Percentiles rank a stretch among this genome's conserved stretches.
These are phyloP conservation scores for Meles meles DNA, from an alignment of 2,113 vertebrate genomes.

Conservation along the genomic window DNA sequence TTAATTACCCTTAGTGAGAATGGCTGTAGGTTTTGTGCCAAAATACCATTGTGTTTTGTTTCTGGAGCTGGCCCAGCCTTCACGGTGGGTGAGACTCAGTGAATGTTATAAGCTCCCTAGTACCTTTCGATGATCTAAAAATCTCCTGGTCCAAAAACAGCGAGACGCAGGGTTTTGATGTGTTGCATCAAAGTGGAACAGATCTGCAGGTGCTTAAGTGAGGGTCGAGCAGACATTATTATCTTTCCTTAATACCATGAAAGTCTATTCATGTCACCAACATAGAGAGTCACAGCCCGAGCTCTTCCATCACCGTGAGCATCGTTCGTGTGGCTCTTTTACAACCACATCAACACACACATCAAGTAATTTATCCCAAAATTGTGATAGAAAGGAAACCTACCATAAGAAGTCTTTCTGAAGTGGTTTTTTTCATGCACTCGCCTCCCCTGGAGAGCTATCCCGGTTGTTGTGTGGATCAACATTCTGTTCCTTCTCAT, in stretches of 20 bases:
- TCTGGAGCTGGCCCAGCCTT: not conserved
- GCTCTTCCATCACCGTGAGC: not conserved
- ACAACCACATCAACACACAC: not conserved
- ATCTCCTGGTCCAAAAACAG: not conserved
- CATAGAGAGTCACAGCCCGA: not conserved
- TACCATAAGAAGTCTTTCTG: not conserved
- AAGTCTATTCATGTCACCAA: no score
- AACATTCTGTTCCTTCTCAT: not conserved
- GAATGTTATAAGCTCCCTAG: not conserved
- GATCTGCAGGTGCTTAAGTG: not conserved
- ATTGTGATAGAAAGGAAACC: not conserved
- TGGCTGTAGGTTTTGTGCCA: not conserved
- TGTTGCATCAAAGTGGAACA: not conserved
- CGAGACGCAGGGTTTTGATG: not conserved
- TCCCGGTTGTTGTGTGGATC: no score
- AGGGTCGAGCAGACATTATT: not conserved
- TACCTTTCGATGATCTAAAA: not conserved
- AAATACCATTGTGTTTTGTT: not conserved
- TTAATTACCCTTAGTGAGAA: not conserved
- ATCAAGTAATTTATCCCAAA: not conserved
- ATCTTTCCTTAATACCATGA: not conserved
- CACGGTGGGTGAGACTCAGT: not conserved
- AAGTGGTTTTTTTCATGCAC: not conserved
- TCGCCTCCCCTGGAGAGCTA: not conserved
- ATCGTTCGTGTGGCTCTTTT: not conserved